A percentile compares a stretch with the other conserved stretches of the same genome.
Conservation (phyloP, 2,888 invertebrate genomes). For the Chrysodeixis includens region DNA sequence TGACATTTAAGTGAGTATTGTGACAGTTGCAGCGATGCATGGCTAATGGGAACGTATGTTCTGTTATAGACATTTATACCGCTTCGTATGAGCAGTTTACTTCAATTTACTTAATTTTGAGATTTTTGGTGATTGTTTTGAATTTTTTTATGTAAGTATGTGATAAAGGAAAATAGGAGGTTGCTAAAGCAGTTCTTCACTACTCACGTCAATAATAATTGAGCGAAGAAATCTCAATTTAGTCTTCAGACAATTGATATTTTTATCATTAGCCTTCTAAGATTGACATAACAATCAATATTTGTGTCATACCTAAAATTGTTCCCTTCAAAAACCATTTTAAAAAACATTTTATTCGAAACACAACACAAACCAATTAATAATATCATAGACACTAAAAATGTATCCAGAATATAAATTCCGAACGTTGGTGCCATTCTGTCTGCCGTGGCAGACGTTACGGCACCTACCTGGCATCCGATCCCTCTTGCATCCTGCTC, state of each 20-base stretch:
- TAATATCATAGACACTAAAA: slow-evolving; percentile 60
- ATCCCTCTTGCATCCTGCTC: slow-evolving; percentile 73
- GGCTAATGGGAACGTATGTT: not conserved
- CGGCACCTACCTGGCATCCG: slow-evolving; percentile 84
- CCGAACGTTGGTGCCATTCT: slow-evolving; percentile 79
- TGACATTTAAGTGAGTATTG: slow-evolving; percentile 7
- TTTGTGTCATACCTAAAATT: not conserved
- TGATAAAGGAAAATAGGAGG: too few species aligned
- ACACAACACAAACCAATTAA: slow-evolving; percentile 46
- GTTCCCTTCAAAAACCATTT: not conserved
- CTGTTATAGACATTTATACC: not conserved
- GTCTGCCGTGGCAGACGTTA: slow-evolving; percentile 83
- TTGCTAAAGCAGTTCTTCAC: too few species aligned
- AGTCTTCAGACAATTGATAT: too few species aligned
- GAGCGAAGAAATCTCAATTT: too few species aligned
- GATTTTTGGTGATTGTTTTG: too few species aligned
- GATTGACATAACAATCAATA: too few species aligned
- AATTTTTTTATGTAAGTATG: not conserved
- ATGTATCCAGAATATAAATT: slow-evolving; percentile 67
- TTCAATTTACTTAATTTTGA: not conserved
- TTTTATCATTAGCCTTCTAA: too few species aligned
- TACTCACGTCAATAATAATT: not conserved
- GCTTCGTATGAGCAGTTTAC: not conserved
- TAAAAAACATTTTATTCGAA: slow-evolving; percentile 18
- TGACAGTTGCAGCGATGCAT: slow-evolving; percentile 25